A percentile compares a stretch with the other conserved stretches of the same genome.
Evolutionary conservation across 2,113 vertebrate genomes (phyloP).

Genomic region (Hydrolagus affinis): DNA sequence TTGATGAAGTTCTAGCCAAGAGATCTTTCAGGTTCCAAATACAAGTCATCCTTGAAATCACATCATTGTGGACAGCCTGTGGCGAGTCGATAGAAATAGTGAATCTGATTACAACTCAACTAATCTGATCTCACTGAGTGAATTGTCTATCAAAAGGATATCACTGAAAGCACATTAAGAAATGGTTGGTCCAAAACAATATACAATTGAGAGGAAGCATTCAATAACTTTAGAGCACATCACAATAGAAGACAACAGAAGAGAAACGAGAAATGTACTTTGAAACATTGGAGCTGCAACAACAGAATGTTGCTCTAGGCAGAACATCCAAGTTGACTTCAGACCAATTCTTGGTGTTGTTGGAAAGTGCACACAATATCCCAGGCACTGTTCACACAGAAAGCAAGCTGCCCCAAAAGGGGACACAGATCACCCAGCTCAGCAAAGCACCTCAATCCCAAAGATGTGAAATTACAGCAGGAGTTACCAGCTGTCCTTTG

Average conservation of each 20-base stretch:
- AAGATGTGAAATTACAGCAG: not conserved
- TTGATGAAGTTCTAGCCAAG: too few species aligned
- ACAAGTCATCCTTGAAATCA: too few species aligned
- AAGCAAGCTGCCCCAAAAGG: slow-evolving; percentile 23
- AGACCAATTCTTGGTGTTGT: not conserved
- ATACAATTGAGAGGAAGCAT: too few species aligned
- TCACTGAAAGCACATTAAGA: not conserved
- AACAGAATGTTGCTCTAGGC: not conserved
- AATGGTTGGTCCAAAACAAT: not conserved
- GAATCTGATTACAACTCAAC: not conserved
- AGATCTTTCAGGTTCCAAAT: too few species aligned
- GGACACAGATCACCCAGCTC: not conserved
- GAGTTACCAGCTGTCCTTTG: not conserved
- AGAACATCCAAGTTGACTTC: not conserved
- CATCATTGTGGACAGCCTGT: too few species aligned
- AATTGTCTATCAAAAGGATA: too few species aligned
- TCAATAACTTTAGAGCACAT: too few species aligned
- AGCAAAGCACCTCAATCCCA: slow-evolving; percentile 18
- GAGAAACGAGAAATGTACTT: not conserved
- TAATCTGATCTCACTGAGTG: not conserved
- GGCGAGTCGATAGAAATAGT: too few species aligned
- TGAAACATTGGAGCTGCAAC: not conserved
- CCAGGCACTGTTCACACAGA: not conserved
- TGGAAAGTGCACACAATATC: not conserved
- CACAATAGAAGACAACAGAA: not conserved